Conservation (phyloP, 2,888 invertebrate species). For the Apoda limacodes region DNA sequence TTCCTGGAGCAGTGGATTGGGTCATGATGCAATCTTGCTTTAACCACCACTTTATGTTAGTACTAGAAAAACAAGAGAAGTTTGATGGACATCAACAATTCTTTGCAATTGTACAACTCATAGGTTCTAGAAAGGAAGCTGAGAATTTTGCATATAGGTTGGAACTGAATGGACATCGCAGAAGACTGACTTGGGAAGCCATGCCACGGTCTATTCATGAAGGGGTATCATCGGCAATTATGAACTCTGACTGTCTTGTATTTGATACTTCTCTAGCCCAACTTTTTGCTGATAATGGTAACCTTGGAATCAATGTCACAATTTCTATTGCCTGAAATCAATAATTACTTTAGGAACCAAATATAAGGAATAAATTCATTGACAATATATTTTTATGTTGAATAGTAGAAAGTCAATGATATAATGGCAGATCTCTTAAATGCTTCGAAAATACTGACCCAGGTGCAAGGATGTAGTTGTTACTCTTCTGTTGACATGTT, state of each 20-base stretch:
- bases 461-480: too few species aligned
- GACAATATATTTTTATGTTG: too few species aligned
- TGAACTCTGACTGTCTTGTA: conserved; percentile 97
- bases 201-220: conserved; percentile 99
- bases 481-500: conserved; percentile 24
- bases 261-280: conserved; percentile 99
- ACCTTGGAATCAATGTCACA: conserved; percentile 99
- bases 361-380: too few species aligned
- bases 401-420: too few species aligned
- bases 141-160: conserved; percentile 99
- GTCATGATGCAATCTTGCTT: conserved; percentile 99
- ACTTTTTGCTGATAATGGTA: conserved; percentile 98
- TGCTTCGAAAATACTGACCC: too few species aligned
- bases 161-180: conserved; percentile 94
- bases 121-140: conserved; percentile 98
- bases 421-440: too few species aligned
- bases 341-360: too few species aligned
- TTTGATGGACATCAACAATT: conserved; percentile 97
- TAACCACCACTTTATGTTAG: conserved; percentile 99
- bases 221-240: conserved; percentile 97
- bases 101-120: conserved; percentile 98
- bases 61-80: conserved; percentile 98
- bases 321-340: conserved; percentile 89
- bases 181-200: conserved; percentile 98
- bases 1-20: conserved; percentile 99